Evolutionary conservation across 2,888 invertebrate species (phyloP).

Genomic region (Diabrotica balteata): DNA sequence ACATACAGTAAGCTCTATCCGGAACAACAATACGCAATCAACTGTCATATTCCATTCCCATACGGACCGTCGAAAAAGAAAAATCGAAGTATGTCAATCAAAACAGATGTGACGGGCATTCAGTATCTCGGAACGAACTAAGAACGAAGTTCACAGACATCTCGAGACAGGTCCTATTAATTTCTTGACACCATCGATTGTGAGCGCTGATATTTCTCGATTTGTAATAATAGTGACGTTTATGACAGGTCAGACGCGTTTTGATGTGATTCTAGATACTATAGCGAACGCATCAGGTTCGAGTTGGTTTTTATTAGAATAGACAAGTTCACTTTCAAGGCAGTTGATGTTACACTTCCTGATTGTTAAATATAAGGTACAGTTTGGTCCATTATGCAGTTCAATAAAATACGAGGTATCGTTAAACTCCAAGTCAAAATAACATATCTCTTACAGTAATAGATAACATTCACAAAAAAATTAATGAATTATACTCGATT

Average conservation of each 20-base stretch:
- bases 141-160: slow-evolving; percentile 3
- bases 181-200: slow-evolving; percentile 9
- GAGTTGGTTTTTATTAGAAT: slow-evolving; percentile 1
- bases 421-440: no score
- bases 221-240: slow-evolving; percentile 9
- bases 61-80: neutral
- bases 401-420: no score
- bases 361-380: no score
- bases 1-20: neutral
- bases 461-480: no score
- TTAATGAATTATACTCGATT: no score
- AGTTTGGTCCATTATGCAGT: no score
- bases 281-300: neutral
- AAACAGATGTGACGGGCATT: neutral
- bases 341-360: no score
- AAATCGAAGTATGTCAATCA: neutral
- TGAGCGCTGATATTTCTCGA: slow-evolving; percentile 5
- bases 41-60: neutral
- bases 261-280: slow-evolving; percentile 8
- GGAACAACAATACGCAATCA: neutral
- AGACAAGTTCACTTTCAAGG: neutral
- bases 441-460: no score
- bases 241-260: slow-evolving; percentile 8
- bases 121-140: neutral
- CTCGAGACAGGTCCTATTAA: slow-evolving; percentile 9